Percentiles rank a stretch among this genome's conserved stretches.
Conservation (phyloP, 2,797 vertebrate genomes). For the Myotis planiceps region DNA sequence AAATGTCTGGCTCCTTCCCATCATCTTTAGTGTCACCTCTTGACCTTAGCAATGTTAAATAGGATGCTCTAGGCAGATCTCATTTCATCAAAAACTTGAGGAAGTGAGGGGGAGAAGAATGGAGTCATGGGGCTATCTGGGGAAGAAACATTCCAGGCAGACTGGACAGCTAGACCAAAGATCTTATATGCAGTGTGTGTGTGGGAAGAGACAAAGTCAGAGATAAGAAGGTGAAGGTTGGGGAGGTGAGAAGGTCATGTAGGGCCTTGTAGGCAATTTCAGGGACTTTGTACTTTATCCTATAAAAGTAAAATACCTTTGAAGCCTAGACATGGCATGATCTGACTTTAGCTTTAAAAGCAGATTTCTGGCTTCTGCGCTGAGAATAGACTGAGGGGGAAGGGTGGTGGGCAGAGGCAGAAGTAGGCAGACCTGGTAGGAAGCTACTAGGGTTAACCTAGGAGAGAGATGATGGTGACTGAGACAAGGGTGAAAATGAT, state of each 20-base stretch:
- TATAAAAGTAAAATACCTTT: not conserved
- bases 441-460: not conserved
- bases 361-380: not conserved
- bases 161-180: not conserved
- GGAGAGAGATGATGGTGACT: not conserved
- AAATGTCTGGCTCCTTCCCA: not conserved
- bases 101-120: too few relatives aligned
- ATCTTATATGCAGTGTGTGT: not conserved
- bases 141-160: not conserved
- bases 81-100: not conserved
- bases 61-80: not conserved
- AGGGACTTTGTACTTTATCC: not conserved
- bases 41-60: not conserved
- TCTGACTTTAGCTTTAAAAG: not conserved
- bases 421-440: not conserved
- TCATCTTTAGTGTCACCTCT: not conserved
- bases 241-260: not conserved
- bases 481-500: not conserved
- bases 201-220: not conserved
- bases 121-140: not conserved
- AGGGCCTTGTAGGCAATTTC: not conserved
- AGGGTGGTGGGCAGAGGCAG: not conserved
- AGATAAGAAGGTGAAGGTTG: not conserved
- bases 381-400: not conserved
- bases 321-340: not conserved